Base-by-base conservation (phyloP, 37 sponge, comb jelly and placozoan genomes). In the Beroe forskalii region DNA sequence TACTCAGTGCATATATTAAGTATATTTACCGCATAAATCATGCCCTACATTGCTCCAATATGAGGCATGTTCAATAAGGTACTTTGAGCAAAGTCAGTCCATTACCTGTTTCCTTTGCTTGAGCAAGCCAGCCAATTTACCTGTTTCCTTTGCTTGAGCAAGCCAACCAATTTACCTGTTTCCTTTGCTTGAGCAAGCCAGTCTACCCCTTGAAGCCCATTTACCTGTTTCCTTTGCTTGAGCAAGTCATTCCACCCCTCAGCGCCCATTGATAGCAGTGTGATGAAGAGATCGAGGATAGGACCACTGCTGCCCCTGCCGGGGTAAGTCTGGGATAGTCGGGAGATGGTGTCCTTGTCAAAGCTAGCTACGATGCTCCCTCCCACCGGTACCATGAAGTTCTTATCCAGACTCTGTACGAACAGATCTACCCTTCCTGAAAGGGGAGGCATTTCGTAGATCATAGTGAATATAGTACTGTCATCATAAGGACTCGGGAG, bases 321-420 rank as follows among this genome's bases (percentile, higher is more conserved):
- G 37, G 99, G 99, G 76, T 98, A 98, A 0, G 92, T 93, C 80
- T 96, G 93, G 32, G 93, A 69, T 31, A 98, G 89, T 32, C 61
- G 48, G 1, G 90, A 31, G 4, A 98, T 94, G 67, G 95, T 93
- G 0, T 92, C 62, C 44, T 92, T 89, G 36, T 42, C 60, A 27
- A 67, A 90, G 32, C 95, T 94, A 6, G 95, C 97, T 12, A 98
- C 95, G 37, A 98, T 86, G 61, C 94, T 62, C 24, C 99, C 99
- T 14, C 99, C 99, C 32, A 98, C 99, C 30, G 99, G 99, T 24
- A 98, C 99, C 80, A 98, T 60, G 63, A 98, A 92, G 90, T 98
- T 98, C 90, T 98, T 98, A 83, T 98, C 99, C 0, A 97, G 93
- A 67, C 97, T 96, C 93, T 98, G 99, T 14, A 98, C 91, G 90